Conservation (phyloP, 2,113 vertebrate genomes). For the Bos taurus region DNA sequence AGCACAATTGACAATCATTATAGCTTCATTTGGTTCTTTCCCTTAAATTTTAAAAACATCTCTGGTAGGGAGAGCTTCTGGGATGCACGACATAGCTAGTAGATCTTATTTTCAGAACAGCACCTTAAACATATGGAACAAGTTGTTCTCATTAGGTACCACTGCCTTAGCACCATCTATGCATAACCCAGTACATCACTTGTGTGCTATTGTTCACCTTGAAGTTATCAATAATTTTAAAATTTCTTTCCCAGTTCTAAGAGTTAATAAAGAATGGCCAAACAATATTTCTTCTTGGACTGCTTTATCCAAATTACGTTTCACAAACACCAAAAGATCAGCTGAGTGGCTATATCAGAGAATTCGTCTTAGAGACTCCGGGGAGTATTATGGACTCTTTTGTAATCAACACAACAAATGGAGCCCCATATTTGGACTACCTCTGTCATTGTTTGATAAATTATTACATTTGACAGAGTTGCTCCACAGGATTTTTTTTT, state of each 20-base stretch:
- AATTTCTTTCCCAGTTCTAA: not conserved
- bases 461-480: not conserved
- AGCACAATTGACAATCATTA: not conserved
- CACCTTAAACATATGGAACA: slow-evolving; percentile 44
- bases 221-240: slow-evolving; percentile 2
- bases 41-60: not conserved
- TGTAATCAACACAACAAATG: not conserved
- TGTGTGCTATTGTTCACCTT: not conserved
- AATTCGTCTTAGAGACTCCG: not conserved
- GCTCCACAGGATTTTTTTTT: not conserved
- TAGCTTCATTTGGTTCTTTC: not conserved
- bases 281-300: not conserved
- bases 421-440: not conserved
- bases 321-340: not conserved
- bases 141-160: not conserved
- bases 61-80: not conserved
- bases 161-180: slow-evolving; percentile 31
- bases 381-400: not conserved
- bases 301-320: not conserved
- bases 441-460: not conserved
- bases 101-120: slow-evolving; percentile 10
- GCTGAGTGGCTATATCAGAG: not conserved
- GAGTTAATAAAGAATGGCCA: not conserved
- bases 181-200: not conserved
- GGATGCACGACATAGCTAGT: not conserved